A percentile compares a stretch with the other conserved stretches of the same genome.
phyloP scores from a whole-genome alignment of 53 echinoderm and acorn worm genomes.

The Paracentrotus lividus region DNA sequence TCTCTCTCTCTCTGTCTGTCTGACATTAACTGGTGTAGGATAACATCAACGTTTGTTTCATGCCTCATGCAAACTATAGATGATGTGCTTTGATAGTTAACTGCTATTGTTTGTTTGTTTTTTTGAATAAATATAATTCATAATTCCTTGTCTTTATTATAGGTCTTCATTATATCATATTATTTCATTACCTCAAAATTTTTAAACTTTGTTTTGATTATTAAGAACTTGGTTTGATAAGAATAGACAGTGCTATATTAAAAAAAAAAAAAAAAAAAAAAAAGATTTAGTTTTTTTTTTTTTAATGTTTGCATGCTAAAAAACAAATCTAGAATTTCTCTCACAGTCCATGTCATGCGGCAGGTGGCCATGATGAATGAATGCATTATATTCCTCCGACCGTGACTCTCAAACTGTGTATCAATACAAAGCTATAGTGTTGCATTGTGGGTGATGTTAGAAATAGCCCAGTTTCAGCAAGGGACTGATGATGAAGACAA shows the following conservation, averaged over 20 bases:
- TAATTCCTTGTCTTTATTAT: no score
- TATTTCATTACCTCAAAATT: no score
- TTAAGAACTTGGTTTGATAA: background rate
- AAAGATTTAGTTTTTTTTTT: no score
- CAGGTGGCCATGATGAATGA: constrained; percentile 33
- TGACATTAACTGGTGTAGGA: background rate
- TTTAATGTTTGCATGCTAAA: background rate
- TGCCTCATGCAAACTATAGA: background rate
- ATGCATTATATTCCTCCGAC: background rate
- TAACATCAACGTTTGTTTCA: background rate
- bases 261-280: no score
- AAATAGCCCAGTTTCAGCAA: background rate
- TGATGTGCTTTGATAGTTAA: no score
- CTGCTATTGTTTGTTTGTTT: no score
- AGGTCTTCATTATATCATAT: no score
- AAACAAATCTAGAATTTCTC: background rate
- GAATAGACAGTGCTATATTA: no score
- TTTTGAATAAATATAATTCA: no score
- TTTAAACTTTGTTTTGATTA: background rate
- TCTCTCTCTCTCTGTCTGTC: background rate
- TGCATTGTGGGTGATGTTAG: background rate
- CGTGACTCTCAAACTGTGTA: background rate
- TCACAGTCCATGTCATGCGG: background rate
- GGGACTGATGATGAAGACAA: background rate
- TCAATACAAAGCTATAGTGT: background rate